Evolutionary conservation across 1,140 invertebrate species (phyloP), one percentile per base, ranked within the genome.

Genomic region (Drosophila mauritiana): DNA sequence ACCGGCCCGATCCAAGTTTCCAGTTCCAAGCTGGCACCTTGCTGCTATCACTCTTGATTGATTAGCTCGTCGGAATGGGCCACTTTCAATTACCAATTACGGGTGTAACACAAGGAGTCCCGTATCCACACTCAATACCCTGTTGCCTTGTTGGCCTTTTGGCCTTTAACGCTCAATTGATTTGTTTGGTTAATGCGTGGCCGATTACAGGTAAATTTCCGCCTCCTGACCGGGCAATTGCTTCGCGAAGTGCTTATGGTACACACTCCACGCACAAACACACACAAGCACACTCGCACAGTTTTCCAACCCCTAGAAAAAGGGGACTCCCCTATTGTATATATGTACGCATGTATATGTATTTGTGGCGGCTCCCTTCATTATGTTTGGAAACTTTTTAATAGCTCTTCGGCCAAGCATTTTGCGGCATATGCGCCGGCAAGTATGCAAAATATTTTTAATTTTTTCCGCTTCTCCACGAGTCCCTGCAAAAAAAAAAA

Each of bases 131-230:
- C 6, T 13, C 25, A 13, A 17, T 3, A 25, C 20, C 27, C 43
- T 25, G 15, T 45, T 6, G 3, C 8, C 31, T 42, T 25, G 42
- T 27, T 40, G 48, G n/a, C 40, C 57, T 52, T 80, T 48, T 75
- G 74, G 58, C 75, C 83, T 83, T 88, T 82, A 65, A 88, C 76
- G 72, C 80, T 73, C 83, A 83, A 86, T 86, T 86, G 83, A 86
- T 86, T 86, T 80, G 76, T 77, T 80, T 78, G 59, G 74, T 55
- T 56, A 76, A 76, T 82, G 73, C 31, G 73, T 70, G 43, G 59
- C 36, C 78, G 68, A 85, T 85, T 85, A 78, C 82, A 86, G 83
- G 78, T 85, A 72, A 78, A 75, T 65, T 67, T 74, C 63, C 63
- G 58, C 22, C 57, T 46, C 42, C 43, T 69, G 13, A 52, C 45